Evolutionary conservation across 1,140 invertebrate genomes (phyloP).

Genomic region (Frieseomelitta varia): DNA sequence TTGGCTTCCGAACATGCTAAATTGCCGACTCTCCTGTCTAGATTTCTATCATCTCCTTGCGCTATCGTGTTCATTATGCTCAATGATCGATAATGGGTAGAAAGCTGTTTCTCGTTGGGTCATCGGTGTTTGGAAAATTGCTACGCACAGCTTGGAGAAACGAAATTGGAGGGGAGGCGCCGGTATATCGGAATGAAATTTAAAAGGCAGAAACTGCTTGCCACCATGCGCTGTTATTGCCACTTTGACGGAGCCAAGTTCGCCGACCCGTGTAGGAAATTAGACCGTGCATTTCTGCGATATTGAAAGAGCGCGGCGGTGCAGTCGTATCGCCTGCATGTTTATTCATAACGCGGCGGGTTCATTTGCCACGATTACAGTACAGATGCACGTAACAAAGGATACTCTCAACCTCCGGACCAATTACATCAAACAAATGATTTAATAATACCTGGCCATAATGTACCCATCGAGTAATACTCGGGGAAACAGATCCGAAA

Average conservation of each 20-base stretch:
- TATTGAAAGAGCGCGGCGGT: neutral
- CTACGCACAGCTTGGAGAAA: neutral
- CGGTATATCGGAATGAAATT: no score
- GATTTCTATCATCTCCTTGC: neutral
- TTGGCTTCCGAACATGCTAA: neutral
- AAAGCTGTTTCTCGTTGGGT: no score
- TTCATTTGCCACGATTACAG: neutral
- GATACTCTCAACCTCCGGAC: neutral
- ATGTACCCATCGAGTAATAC: neutral
- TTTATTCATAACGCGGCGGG: neutral
- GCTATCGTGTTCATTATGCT: neutral
- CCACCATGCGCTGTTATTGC: no score
- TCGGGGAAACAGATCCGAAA: neutral
- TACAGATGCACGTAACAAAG: no score
- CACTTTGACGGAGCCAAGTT: no score
- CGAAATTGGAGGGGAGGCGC: no score
- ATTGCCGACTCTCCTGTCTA: neutral
- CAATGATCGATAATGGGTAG: no score
- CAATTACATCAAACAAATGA: neutral
- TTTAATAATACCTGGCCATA: neutral
- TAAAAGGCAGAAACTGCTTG: no score
- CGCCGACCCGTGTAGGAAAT: no score
- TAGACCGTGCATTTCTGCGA: no score
- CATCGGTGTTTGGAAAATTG: neutral
- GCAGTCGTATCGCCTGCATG: neutral